These are phyloP conservation scores for Hystrix brachyura DNA, from an alignment of 2,113 vertebrate species.

Conservation along the genomic window DNA sequence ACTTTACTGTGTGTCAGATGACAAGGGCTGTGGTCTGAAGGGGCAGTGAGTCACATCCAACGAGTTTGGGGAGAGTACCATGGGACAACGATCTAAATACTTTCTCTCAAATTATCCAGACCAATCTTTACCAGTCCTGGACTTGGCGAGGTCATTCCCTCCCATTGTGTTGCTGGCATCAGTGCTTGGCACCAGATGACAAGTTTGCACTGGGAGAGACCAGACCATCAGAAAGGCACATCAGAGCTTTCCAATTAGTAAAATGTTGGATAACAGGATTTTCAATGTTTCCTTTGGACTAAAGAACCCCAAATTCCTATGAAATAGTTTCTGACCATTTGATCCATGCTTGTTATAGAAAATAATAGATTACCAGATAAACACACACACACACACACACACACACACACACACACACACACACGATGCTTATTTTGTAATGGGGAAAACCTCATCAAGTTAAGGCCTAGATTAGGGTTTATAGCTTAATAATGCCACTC, in stretches of 20 bases:
- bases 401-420: background rate
- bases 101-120: constrained; percentile 49
- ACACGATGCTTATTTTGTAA: background rate
- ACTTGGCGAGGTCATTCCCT: constrained; percentile 49
- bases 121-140: background rate
- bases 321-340: constrained; percentile 11
- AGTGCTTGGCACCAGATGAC: constrained; percentile 50
- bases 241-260: constrained; percentile 19
- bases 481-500: background rate
- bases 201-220: constrained; percentile 54
- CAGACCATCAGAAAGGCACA: constrained; percentile 42
- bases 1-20: background rate
- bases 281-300: constrained; percentile 33
- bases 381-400: background rate
- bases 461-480: background rate
- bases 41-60: background rate
- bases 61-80: background rate
- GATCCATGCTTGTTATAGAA: background rate
- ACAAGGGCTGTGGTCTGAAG: background rate
- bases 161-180: constrained; percentile 58
- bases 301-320: constrained; percentile 2
- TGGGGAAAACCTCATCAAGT: background rate
- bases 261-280: constrained; percentile 14
- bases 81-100: background rate
- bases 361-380: background rate